Percentiles rank a stretch among this genome's conserved stretches.
Evolutionary conservation across 2,888 invertebrate genomes (phyloP).

Genomic region (Drosophila melanosoma): DNA sequence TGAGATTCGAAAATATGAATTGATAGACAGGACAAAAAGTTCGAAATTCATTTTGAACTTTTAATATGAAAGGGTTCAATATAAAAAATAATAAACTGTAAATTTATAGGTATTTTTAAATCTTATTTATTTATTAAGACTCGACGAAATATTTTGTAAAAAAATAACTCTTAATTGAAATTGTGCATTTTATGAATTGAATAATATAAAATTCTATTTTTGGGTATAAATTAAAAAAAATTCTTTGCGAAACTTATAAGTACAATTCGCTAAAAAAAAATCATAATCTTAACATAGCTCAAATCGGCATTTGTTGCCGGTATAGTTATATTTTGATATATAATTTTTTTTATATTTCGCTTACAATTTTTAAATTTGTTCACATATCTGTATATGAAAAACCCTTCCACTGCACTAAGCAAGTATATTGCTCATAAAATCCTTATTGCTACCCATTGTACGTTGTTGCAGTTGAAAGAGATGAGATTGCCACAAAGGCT

Average conservation of each 20-base stretch:
- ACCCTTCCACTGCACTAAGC: not conserved
- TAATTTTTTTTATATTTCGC: not conserved
- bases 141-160: not conserved
- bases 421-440: not conserved
- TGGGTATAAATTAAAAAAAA: not conserved
- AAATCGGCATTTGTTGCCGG: not conserved
- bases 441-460: slow-evolving; percentile 1
- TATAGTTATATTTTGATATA: not conserved
- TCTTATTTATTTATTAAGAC: not conserved
- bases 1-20: not conserved
- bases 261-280: too few species aligned
- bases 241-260: too few species aligned
- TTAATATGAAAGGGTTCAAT: not conserved
- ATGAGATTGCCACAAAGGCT: slow-evolving; percentile 52
- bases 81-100: not conserved
- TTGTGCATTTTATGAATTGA: not conserved
- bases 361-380: not conserved
- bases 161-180: not conserved
- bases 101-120: not conserved
- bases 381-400: not conserved
- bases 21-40: not conserved
- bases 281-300: not conserved
- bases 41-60: not conserved
- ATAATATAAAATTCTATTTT: not conserved
- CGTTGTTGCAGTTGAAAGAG: not conserved